Base-by-base conservation (phyloP, 2,888 invertebrate species). In the Carcina quercana region DNA sequence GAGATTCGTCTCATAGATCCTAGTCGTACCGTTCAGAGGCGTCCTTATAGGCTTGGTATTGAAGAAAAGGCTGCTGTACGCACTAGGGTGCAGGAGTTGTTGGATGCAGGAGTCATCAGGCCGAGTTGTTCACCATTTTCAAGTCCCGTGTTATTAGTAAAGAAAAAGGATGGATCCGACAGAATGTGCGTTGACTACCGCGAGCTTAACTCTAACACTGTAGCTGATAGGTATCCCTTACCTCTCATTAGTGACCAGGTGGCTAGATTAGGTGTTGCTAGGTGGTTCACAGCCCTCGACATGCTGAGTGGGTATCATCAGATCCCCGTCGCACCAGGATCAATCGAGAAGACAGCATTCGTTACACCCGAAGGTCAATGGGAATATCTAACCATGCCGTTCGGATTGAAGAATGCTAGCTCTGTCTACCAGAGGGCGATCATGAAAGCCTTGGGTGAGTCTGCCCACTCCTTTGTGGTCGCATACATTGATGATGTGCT, bases 171-270 rank as follows among this genome's bases (percentile, higher is more conserved):
- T 27, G 38, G 40, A 7, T 36, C 30, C 3, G 38, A 43, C 25
- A 31, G 41, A 3, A n/a, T n/a, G n/a, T n/a, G n/a, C n/a, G n/a
- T n/a, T n/a, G n/a, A n/a, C n/a, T n/a, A n/a, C 17, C 32, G 48
- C 2, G 45, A 43, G 0, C 14, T 51, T 0, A 53, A 51, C 21
- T 5, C 24, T 0, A 36, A 43, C 1, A 51, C 50, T 1, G 34
- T 47, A 2, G 49, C 45, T 17, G 43, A 52, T 10, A 15, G 47
- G 0, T 50, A 36, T 26, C 52, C 47, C 20, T 25, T 40, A 26
- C 34, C 40, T 13, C 6, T 32, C 12, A 30, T 40, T 34, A 30
- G 41, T 10, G 32, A 32, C 13, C 41, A 41, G 28, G 34, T 43
- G 17, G 11, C 15, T 3, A 12, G 37, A 1, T 24, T 44, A 8